These are phyloP conservation scores for Gnathonemus longibarbis DNA, from an alignment of 2,113 vertebrate genomes.

Conservation along the genomic window DNA sequence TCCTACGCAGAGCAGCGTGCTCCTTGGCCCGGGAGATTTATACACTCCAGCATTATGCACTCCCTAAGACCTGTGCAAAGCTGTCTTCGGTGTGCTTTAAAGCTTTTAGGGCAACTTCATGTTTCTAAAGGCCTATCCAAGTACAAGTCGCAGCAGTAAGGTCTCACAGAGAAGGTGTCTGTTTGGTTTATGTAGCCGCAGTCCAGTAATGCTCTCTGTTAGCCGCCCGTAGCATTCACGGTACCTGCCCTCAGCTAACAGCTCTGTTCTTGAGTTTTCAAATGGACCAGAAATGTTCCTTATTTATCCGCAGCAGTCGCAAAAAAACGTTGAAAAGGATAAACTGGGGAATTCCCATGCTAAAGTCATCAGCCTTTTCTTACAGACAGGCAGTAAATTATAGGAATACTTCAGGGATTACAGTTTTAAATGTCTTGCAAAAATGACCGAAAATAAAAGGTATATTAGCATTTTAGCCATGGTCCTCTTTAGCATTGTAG, in stretches of 20 bases:
- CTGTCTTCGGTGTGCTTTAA: not conserved
- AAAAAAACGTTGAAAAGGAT: not conserved
- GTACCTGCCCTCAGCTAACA: not conserved
- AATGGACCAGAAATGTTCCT: not conserved
- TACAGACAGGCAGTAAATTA: not conserved
- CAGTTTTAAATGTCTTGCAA: constrained; percentile 9
- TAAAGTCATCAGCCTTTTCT: not conserved
- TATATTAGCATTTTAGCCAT: not conserved
- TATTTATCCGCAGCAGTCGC: not conserved
- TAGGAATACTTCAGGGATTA: not conserved
- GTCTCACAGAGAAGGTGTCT: not conserved
- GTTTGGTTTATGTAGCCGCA: not conserved
- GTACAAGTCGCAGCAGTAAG: not conserved
- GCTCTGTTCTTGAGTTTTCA: not conserved
- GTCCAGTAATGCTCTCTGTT: not conserved
- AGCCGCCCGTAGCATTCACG: not conserved
- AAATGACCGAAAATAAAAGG: not conserved
- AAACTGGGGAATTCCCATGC: not conserved
- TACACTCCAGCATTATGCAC: not conserved
- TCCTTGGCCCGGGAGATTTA: not conserved
- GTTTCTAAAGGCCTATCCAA: not conserved
- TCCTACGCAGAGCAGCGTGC: not conserved
- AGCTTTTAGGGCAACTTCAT: not conserved
- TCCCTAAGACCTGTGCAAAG: not conserved
- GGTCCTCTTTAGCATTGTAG: too few species aligned